These are phyloP conservation scores for Agrypnia vestita DNA, from an alignment of 1,140 invertebrate genomes.

Conservation along the genomic window DNA sequence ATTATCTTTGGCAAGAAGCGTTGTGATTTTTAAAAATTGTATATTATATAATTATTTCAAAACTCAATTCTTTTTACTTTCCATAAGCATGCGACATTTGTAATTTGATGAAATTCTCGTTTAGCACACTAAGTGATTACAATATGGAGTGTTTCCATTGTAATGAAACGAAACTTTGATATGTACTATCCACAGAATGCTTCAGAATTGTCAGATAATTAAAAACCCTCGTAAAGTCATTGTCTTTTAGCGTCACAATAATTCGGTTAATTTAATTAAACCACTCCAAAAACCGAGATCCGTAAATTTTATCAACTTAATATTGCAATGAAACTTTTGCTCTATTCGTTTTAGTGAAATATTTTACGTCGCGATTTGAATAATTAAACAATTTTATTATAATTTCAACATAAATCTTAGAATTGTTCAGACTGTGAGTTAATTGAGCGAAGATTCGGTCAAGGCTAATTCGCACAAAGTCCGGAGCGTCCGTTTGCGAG, in stretches of 20 bases:
- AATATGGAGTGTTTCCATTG: no score
- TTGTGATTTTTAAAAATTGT: no score
- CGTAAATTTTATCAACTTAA: conserved; percentile 8
- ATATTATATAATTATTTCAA: no score
- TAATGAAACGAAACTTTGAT: no score
- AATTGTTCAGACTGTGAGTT: conserved; percentile 20
- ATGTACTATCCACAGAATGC: background rate
- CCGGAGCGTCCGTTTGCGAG: conserved; percentile 6
- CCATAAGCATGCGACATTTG: no score
- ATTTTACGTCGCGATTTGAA: background rate
- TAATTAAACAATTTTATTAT: conserved; percentile 7
- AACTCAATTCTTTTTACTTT: no score
- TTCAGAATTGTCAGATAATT: background rate
- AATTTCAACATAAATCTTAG: background rate
- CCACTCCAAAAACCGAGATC: background rate
- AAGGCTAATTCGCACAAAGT: conserved; percentile 15
- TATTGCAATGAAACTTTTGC: background rate
- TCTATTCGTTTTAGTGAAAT: background rate
- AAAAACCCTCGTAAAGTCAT: background rate
- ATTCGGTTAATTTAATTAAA: conserved; percentile 3
- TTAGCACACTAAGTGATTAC: no score
- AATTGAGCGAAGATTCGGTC: conserved; percentile 28
- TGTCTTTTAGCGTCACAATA: background rate
- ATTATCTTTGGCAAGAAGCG: no score
- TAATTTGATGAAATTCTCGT: no score